A percentile compares a stretch with the other conserved stretches of the same genome.
Conservation (phyloP, 1,140 invertebrate genomes). For the Penaeus japonicus region DNA sequence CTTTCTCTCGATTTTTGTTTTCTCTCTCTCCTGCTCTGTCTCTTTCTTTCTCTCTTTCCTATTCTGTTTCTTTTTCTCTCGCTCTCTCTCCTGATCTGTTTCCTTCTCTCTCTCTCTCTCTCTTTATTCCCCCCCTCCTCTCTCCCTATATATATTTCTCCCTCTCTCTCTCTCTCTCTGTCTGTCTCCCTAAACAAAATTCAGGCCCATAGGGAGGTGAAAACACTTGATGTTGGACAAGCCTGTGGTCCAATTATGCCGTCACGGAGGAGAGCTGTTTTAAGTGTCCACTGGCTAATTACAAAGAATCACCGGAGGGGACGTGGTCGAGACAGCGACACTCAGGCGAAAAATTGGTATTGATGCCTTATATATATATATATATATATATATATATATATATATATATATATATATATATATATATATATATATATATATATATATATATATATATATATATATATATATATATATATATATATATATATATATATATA, state of each 20-base stretch:
- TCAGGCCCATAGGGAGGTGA: slow-evolving; percentile 30
- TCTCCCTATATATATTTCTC: not conserved
- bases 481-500: no score
- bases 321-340: slow-evolving; percentile 3
- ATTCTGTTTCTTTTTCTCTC: not conserved
- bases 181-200: not conserved
- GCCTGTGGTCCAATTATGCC: slow-evolving; percentile 34
- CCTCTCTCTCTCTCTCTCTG: not conserved
- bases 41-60: no score
- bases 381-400: no score
- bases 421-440: no score
- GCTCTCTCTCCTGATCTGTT: not conserved
- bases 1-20: no score
- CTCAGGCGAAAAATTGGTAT: not conserved
- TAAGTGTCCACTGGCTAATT: slow-evolving; percentile 39
- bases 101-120: not conserved
- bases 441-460: no score
- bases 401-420: no score
- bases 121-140: not conserved
- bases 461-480: no score
- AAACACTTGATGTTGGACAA: slow-evolving; percentile 21
- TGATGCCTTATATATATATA: no score
- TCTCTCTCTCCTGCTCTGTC: no score
- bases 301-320: not conserved
- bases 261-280: slow-evolving; percentile 30